Base-by-base conservation (phyloP, 2,797 vertebrate genomes). In the Scyliorhinus canicula region DNA sequence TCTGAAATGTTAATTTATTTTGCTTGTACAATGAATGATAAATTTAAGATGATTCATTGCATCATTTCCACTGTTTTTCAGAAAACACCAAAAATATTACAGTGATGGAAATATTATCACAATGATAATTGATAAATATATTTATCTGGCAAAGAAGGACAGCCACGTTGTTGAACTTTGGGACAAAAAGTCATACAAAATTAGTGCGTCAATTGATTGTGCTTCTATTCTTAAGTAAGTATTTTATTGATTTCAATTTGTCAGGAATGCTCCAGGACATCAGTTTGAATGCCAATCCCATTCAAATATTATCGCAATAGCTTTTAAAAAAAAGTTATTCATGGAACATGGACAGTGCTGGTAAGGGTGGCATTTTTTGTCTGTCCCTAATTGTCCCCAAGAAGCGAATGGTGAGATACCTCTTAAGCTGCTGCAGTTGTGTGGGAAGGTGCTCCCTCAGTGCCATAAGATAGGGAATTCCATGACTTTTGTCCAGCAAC, bases 171-270 rank as follows among this genome's bases (percentile, higher is more conserved):
- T 99, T 1, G 99, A 99, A 97, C 98, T 99, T 94, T 98, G 99
- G 99, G 98, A 99, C 95, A 99, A 98, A 97, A 98, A 98, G 96
- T 98, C 97, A 0, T 98, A 98, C 96, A 98, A 97, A 95, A 98
- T 99, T 97, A 97, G 97, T 95, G 98, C 98, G 96, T 96, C 98
- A 63, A 98, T 99, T 85, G 97, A 99, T 96, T 99, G 99, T 95
- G 97, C 97, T 28, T 98, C 98, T 96, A 97, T 99, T 95, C 97
- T 99, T 88, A 98, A 98, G 99, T 99, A 96, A 97, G 95, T 96
- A 19, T 85, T 85, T 55, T 4, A 52, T 55, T 31, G 28, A 94
- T 47, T 71, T 69, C 44, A 84, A 67, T 82, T 50, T 95, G 21
- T 74, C 0, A 44, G 0, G 31, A 79, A 95, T 85, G 95, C 95